Evolutionary conservation across 2,888 invertebrate species (phyloP), one percentile per base, ranked within the genome.

Genomic region (Pachycephus smyrnensis): DNA sequence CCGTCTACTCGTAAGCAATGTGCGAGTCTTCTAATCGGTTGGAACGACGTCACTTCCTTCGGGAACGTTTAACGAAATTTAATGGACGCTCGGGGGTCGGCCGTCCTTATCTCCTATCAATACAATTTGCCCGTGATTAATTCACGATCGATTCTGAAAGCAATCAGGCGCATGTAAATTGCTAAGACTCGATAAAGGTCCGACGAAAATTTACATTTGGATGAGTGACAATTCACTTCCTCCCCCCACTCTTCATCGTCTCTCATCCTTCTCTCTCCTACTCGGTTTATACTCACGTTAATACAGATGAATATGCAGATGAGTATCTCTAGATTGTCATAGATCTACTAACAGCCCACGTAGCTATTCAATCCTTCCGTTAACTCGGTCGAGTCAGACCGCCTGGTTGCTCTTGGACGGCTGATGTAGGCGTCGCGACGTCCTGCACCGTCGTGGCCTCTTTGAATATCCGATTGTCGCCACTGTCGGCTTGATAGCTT

Each of bases 1-100:
- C 84, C 75, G 82, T 83, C 79, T 83, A 83, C 71, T 83, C 86
- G 85, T 88, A 88, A 88, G 82, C 73, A 73, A 74, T 76, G 68
- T 68, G 75, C 9, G 11, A 9, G 71, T 3, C 12, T 31, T 11
- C 30, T 30, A 30, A 30, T 31, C 71, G 71, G n/a, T 32, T n/a
- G 12, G 30, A 15, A 71, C 9, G 12, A 31, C 32, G 71, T 31
- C 71, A 30, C 3, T 55, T 55, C 23, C 40, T 55, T 55, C 6
- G 23, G 40, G 23, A 55, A 23, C 40, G 40, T 23, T 55, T 55
- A 55, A 55, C 23, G 23, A 55, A 23, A 55, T 55, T 55, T 55
- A 55, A 23, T 23, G 40, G 40, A 23, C 1, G 15, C 4, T 40
- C 37, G 0, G 37, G 4, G 12, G 4, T 33, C 40, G 40, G 9